Evolutionary conservation across 2,113 vertebrate genomes (phyloP), one percentile per base, ranked within the genome.

Genomic region (Limnothrissa miodon): DNA sequence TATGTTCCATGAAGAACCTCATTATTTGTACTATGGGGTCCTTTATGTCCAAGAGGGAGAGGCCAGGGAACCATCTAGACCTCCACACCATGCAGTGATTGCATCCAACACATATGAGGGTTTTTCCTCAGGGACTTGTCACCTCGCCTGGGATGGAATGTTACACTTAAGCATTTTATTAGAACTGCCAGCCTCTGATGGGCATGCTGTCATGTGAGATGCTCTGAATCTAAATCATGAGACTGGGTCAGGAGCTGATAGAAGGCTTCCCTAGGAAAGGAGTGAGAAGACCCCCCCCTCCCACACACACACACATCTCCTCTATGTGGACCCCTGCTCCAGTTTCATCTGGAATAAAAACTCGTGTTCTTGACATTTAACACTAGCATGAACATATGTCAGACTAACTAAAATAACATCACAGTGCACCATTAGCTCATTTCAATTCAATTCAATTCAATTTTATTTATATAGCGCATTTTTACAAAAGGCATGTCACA

Each of bases 91-190:
- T 53, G 15, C 48, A 53, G 48, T 19, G 48, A 53, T 3, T 5
- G 48, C 17, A 53, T 19, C 13, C 48, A 53, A 17, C 48, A 53
- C 15, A 53, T 21, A n/a, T 25, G 9, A 29, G 62, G 62, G 25
- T 8, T 36, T 70, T 36, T 36, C 62, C 62, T n/a, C 62, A 70
- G 62, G 8, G 62, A 36, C 29, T 29, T 70, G 62, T 36, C 62
- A 70, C 29, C 15, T 25, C 29, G 62, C 62, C 62, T 33, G 25
- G 25, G 7, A 15, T 4, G 10, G 66, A 74, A 74, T 74, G 66
- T 74, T 74, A 36, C 66, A 74, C 66, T 74, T 74, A 10, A 74
- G 66, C 66, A 74, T 74, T 74, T 74, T 17, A 13, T 74, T 33
- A 33, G 66, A 74, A 5, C 10, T 74, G 29, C 29, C 62, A 36